Evolutionary conservation across 2,113 vertebrate genomes (phyloP).

Genomic region (Melozone crissalis): DNA sequence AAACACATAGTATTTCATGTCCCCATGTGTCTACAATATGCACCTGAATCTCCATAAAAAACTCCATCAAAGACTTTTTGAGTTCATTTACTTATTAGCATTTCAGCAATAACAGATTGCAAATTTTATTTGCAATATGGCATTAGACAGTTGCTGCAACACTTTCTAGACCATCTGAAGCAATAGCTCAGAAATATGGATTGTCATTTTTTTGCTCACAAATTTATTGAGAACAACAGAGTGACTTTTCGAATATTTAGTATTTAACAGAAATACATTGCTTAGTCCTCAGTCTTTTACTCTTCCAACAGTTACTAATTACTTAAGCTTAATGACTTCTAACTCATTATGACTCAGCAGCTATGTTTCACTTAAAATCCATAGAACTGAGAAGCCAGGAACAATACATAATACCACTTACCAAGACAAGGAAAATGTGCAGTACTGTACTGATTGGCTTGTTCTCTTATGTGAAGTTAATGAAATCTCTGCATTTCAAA

Average conservation of each 20-base stretch:
- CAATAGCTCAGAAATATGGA: not conserved
- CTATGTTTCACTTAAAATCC: not conserved
- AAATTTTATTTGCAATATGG: not conserved
- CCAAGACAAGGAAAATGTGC: not conserved
- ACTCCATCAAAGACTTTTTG: not conserved
- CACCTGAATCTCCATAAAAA: not conserved
- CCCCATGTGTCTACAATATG: not conserved
- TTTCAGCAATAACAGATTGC: not conserved
- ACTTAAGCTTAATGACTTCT: not conserved
- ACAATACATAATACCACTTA: not conserved
- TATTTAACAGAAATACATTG: not conserved
- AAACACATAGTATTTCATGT: not conserved
- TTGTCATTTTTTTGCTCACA: not conserved
- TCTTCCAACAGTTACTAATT: not conserved
- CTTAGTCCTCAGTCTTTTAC: not conserved
- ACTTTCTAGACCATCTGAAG: not conserved
- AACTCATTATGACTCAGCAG: not conserved
- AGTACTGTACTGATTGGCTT: not conserved
- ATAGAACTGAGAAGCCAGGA: not conserved
- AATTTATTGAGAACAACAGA: not conserved
- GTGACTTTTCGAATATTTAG: not conserved
- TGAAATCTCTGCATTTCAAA: not conserved
- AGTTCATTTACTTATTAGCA: not conserved
- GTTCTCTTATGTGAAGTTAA: not conserved
- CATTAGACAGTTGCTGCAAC: not conserved